Evolutionary conservation across 2,888 invertebrate species (phyloP), one percentile per base, ranked within the genome.

Genomic region (Ornithoptera priamus): DNA sequence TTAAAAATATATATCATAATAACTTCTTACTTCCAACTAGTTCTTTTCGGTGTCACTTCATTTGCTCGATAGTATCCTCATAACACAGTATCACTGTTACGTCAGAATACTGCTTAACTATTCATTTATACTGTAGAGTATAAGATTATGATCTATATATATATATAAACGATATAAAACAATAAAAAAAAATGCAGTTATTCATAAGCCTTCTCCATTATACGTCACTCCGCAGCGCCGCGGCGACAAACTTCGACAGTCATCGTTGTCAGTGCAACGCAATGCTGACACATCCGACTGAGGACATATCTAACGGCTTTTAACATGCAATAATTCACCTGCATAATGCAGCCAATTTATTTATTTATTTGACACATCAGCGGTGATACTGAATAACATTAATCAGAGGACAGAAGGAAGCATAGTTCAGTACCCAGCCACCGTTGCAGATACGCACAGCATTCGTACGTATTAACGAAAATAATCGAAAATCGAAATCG

Each of bases 51-150:
- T 30, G 30, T 30, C 2, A 30, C 30, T 30, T 79, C 78, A 79
- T 78, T 79, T 73, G 77, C 72, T 72, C 77, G 74, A 75, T 5
- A 24, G 58, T n/a, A 18, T 60, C 72, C 73, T 68, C 70, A 75
- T 77, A 76, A 78, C 77, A 78, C 78, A 7, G 76, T 77, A 74
- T 65, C 67, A 39, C 67, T 70, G 62, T 64, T 67, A 60, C 17
- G 62, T 30, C 30, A 8, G 64, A 65, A 68, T 70, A 20, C 53
- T 22, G 36, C n/a, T 56, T 56, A 20, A 39, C 39, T 39, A 10
- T 10, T 39, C 10, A 7, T 39, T 39, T 39, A 39, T 10, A 0
- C 7, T 39, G 39, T 8, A 39, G 39, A 39, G 8, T 39, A 10
- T 8, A 39, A 39, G 39, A 39, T 39, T 10, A 10, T 39, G 0